Base-by-base conservation (phyloP, 2,888 invertebrate species). In the Drosophila leonis region DNA sequence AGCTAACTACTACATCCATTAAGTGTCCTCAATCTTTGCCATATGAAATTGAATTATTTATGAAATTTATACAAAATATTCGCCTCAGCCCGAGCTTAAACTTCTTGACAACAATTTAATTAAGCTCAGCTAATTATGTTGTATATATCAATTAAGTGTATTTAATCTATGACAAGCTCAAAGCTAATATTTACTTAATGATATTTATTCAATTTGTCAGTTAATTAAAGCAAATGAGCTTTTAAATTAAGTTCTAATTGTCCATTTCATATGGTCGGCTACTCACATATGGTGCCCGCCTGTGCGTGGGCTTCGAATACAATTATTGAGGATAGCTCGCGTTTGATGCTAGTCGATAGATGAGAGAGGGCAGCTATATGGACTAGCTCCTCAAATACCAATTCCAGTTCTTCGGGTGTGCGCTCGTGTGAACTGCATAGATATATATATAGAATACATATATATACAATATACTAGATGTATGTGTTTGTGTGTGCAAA, bases 291-390 rank as follows among this genome's bases (percentile, higher is more conserved):
- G 75, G 96, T 96, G 78, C 96, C 96, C 52, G 96, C 95, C 91
- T 95, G 95, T 39, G 95, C 94, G 93, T 97, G 96, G 44, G 96
- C 95, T 93, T 97, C 97, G 92, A 97, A 97, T 83, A 96, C 95
- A 72, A 97, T 95, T 63, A 97, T 96, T 67, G 95, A 95, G 48
- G 97, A 96, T 78, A 97, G 93, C 93, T 97, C 97, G 70, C 96
- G 94, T 92, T 97, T 97, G 72, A 97, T 96, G 88, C 96, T 96
- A 83, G 96, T 96, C 71, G 96, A 96, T 64, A 97, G 94, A 93
- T 97, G 97, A 8, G 96, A 95, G 69, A 97, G 93, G 18, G 97
- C 97, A 86, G 96, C 95, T 84, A 97, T 96, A 91, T 97, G 96
- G 74, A 97, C 94, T 59, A 97, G 94, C 90, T 97, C 97, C 88